Conservation (phyloP, 2,113 vertebrate genomes). For the Poeciliopsis occidentalis region DNA sequence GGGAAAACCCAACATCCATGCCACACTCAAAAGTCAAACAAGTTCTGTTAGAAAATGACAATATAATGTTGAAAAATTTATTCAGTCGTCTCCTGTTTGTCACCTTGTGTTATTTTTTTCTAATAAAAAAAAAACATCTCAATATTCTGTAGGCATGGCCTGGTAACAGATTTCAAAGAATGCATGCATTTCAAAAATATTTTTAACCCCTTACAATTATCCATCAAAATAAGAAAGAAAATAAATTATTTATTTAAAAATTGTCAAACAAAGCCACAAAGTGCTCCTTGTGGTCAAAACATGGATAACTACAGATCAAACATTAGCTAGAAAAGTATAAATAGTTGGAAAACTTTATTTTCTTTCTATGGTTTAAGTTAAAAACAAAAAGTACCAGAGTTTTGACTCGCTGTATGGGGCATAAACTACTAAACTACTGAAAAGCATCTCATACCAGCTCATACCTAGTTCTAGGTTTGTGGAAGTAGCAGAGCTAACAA, state of each 20-base stretch:
- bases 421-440: not conserved
- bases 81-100: constrained; percentile 49
- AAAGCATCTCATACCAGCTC: not conserved
- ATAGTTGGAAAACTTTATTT: not conserved
- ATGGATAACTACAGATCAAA: not conserved
- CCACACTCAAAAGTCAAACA: constrained; percentile 11
- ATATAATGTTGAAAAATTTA: constrained; percentile 23
- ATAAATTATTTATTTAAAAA: no score
- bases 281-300: no score
- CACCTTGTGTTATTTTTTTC: constrained; percentile 13
- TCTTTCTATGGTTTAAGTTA: not conserved
- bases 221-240: no score
- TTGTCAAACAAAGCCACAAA: no score
- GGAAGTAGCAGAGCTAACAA: not conserved
- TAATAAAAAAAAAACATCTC: no score
- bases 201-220: no score
- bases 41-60: constrained; percentile 20
- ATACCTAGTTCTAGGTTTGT: not conserved
- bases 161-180: no score
- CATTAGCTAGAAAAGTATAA: not conserved
- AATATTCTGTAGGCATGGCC: no score
- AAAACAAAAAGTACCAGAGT: no score
- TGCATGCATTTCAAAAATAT: no score
- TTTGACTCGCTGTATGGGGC: no score
- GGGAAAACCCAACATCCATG: constrained; percentile 24